Base-by-base conservation (phyloP, 2,113 vertebrate genomes). In the Crotalus viridis region DNA sequence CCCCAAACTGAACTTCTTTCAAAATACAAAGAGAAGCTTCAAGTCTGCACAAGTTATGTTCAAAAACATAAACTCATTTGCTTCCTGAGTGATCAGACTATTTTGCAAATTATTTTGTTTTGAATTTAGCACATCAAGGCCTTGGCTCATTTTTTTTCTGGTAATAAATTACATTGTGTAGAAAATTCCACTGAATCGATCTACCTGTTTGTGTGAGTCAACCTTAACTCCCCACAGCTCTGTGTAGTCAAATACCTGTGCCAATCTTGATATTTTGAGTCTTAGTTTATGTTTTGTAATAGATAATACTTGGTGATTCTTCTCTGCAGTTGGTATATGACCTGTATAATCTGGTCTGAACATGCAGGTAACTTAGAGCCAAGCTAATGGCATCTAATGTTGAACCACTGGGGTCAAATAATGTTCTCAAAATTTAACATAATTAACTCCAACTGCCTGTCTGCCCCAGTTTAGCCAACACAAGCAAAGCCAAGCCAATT, bases 351-450 rank as follows among this genome's bases (percentile, higher is more conserved):
- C 94, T 10, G 26, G 92, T 96, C 96, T 94, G 85, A 97, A 96
- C 96, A 95, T 86, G 95, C 97, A 92, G 89, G 5, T 96, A 97
- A 96, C 96, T 97, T 92, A 95, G 94, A 96, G 95, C 96, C 97
- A 97, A 96, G 91, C 81, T 90, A 93, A 93, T 92, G 93, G 97
- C 97, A 97, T 98, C 96, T 97, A 97, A 97, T 97, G 97, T 96
- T 89, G 97, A 90, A 97, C 95, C 96, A 94, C 97, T 97, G 97
- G 97, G 98, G 98, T 98, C 98, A 97, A 98, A 98, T 97, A 98
- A 98, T 98, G 98, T 98, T 98, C 98, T 98, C 97, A 97, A 97
- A 97, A 98, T 98, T 98, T 98, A 98, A 96, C 93, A 97, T 98
- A 98, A 98, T 98, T 98, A 98, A 97, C 97, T 98, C 96, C 97